Conservation (phyloP, 2,113 vertebrate species). For the Misgurnus mizolepis region DNA sequence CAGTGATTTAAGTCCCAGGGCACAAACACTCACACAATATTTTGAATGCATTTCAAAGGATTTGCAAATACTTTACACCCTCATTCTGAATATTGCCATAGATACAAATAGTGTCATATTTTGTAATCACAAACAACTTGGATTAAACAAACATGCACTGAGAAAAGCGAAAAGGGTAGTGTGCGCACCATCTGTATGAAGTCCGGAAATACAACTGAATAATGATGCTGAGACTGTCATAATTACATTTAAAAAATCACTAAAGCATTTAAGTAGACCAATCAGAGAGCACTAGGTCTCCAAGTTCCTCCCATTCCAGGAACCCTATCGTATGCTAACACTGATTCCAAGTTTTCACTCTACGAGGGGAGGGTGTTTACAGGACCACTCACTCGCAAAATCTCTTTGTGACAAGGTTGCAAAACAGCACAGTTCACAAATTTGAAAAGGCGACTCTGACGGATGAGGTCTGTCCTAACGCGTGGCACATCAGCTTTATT, state of each 20-base stretch:
- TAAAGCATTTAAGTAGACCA: neutral
- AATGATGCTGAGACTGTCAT: neutral
- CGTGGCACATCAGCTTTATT: conserved; percentile 40
- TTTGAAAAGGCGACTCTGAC: conserved; percentile 47
- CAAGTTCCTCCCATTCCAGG: neutral
- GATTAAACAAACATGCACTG: too few relatives aligned
- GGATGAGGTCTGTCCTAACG: conserved; percentile 50
- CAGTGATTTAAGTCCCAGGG: too few relatives aligned
- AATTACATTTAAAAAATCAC: too few relatives aligned
- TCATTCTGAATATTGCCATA: too few relatives aligned
- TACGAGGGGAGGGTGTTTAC: conserved; percentile 38
- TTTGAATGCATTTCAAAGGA: too few relatives aligned
- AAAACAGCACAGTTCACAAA: conserved; percentile 47
- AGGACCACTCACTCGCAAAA: conserved; percentile 28
- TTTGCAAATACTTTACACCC: too few relatives aligned
- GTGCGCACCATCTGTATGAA: too few relatives aligned
- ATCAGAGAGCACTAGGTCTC: neutral
- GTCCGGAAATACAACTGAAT: too few relatives aligned
- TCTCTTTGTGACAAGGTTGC: conserved; percentile 44
- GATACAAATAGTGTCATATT: too few relatives aligned
- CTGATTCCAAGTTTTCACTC: neutral
- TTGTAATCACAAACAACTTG: too few relatives aligned
- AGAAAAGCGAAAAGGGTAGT: too few relatives aligned
- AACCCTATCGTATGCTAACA: neutral
- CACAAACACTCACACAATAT: too few relatives aligned